phyloP scores from a whole-genome alignment of 2,888 invertebrate species.

The Dorcus parallelipipedus region DNA sequence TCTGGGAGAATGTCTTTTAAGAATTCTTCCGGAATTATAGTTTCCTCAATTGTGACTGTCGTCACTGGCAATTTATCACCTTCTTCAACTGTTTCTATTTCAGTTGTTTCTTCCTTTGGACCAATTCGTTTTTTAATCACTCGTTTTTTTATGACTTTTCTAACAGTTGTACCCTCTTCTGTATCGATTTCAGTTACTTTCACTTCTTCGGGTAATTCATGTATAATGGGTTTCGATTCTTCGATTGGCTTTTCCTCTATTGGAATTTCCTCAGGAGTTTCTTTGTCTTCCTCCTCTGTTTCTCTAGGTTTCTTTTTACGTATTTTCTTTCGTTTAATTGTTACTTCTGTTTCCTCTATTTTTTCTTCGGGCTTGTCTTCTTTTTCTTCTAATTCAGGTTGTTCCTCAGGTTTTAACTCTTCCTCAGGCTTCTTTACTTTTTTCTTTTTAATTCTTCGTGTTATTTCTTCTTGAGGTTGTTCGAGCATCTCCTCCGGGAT shows the following conservation, averaged over 20 bases:
- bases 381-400: constrained; percentile 12
- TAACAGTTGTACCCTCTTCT: constrained; percentile 28
- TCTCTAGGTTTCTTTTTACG: constrained; percentile 38
- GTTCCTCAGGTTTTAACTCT: constrained; percentile 30
- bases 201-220: constrained; percentile 21
- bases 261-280: constrained; percentile 23
- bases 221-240: constrained; percentile 20
- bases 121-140: constrained; percentile 24
- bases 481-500: not conserved
- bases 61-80: constrained; percentile 43
- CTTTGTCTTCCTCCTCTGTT: constrained; percentile 36
- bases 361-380: constrained; percentile 27
- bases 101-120: constrained; percentile 35
- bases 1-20: constrained; percentile 3
- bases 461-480: constrained; percentile 4
- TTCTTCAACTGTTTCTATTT: constrained; percentile 40
- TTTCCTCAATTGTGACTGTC: constrained; percentile 39
- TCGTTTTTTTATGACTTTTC: constrained; percentile 27
- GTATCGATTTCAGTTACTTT: constrained; percentile 33
- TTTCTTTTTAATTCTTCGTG: constrained; percentile 6
- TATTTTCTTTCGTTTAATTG: constrained; percentile 19
- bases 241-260: constrained; percentile 11
- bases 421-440: constrained; percentile 32
- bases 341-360: constrained; percentile 17
- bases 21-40: constrained; percentile 18